Base-by-base conservation (phyloP, 1,140 invertebrate genomes). In the Microplitis demolitor region DNA sequence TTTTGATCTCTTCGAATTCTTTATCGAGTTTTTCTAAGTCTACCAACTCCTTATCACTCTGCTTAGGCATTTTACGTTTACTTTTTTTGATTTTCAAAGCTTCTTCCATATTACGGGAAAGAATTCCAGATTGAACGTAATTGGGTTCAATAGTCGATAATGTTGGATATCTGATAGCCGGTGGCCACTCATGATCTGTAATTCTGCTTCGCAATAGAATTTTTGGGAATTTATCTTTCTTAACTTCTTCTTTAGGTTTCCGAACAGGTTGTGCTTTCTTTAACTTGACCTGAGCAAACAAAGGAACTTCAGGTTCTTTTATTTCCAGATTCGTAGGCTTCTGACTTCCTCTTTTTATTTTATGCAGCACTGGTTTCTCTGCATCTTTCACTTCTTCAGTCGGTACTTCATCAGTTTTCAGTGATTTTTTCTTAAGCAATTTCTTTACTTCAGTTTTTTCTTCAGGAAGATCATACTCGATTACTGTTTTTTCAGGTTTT, bases 151-250 rank as follows among this genome's bases (percentile, higher is more conserved):
- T 34, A 37, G 77, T 71, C 4, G 78, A 73, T 13, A 83, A 76
- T 9, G 66, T 71, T 39, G 77, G 69, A 72, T 77, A 73, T 16
- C 79, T 58, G 14, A 78, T 69, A 53, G 45, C 31, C 50, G 83
- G 82, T 14, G 83, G 78, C 73, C 75, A 81, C 51, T 79, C 77
- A 50, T 84, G 76, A 74, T 82, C 80, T 71, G 78, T 86, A 34
- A 91, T 89, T 72, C 88, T 84, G 80, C 90, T 91, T 79, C 90
- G 91, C n/a, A 91, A 78, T 75, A 90, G 79, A 73, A 91, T 78
- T 84, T 90, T 91, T 1, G 89, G 90, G 69, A 91, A 74, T 73
- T 85, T 83, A 54, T 81, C 78, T 16, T 80, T 73, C 75, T 86
- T 84, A 4, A 16, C 54, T 51, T 76, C 71, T 76, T 89, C 88